Base-by-base conservation (phyloP, 2,113 vertebrate species). In the Semicossyphus pulcher region DNA sequence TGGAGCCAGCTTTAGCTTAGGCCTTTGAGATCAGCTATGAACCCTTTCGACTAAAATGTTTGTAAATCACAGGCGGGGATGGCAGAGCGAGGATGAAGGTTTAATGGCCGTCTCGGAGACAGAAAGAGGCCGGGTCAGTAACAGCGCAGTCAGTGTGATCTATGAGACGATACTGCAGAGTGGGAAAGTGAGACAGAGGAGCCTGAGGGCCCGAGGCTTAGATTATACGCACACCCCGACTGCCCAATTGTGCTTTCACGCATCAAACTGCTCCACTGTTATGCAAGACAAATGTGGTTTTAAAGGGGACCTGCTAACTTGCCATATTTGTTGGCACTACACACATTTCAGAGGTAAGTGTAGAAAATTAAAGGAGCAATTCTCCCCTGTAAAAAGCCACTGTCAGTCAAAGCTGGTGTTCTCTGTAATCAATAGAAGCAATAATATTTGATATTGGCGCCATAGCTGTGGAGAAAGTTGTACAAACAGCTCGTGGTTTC, bases 11-110 rank as follows among this genome's bases (percentile, higher is more conserved):
- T 42, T 80, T 59, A 28, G 34, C 49, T 76, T 71, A 62, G 21
- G 14, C 23, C 69, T 66, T 69, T 80, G 18, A 73, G 60, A 62
- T 80, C 51, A 62, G 66, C 63, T 48, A n/a, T 42, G 26, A 86
- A 71, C 64, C 23, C 9, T 56, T 64, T 23, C 14, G 48, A 67
- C 61, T 61, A 44, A 72, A 64, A 61, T 34, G 62, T 71, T 71
- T 69, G 57, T 78, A 85, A 83, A 85, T 83, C 74, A 78, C 51
- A 47, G 58, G 9, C 20, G 23, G 48, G 63, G 44, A 56, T 20
- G 37, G 60, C 37, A 31, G 56, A 34, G 51, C 2, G 4, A 26
- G 60, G 41, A 44, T 37, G 65, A 54, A 39, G 66, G 69, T 72
- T 76, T 64, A 76, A 66, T 15, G 10, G 62, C 51, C 11, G 31